Conservation (phyloP, 2,113 vertebrate species). For the Heliornis fulica region DNA sequence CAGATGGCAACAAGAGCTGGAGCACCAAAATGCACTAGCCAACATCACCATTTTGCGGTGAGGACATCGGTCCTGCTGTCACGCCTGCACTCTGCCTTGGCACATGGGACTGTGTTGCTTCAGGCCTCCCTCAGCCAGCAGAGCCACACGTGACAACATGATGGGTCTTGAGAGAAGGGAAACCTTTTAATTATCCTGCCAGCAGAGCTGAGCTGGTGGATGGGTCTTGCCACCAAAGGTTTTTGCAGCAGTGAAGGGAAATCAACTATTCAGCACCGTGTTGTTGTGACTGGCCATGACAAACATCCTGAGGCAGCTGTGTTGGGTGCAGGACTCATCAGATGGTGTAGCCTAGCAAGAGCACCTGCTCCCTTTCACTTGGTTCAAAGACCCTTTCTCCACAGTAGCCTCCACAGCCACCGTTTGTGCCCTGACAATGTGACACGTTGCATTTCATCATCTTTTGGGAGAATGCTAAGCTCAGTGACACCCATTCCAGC, state of each 20-base stretch:
- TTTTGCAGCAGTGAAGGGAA: neutral
- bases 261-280: neutral
- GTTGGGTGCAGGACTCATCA: neutral
- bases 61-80: neutral
- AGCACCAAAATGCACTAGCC: neutral
- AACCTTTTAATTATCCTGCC: neutral
- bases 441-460: neutral
- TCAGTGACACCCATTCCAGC: neutral
- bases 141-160: neutral
- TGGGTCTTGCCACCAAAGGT: neutral
- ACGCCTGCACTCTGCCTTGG: neutral
- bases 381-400: constrained; percentile 18
- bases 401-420: neutral
- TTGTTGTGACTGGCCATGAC: neutral
- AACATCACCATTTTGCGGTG: neutral
- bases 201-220: neutral
- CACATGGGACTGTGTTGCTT: rapidly evolving
- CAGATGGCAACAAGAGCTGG: neutral
- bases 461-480: neutral
- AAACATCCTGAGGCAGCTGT: neutral
- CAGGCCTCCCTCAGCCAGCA: neutral
- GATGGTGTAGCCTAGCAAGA: neutral
- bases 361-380: constrained; percentile 9
- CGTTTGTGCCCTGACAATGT: neutral
- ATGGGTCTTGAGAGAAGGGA: neutral